Percentiles rank a stretch among this genome's conserved stretches.
phyloP scores from a whole-genome alignment of 2,797 vertebrate species.

The Lepus townsendii region DNA sequence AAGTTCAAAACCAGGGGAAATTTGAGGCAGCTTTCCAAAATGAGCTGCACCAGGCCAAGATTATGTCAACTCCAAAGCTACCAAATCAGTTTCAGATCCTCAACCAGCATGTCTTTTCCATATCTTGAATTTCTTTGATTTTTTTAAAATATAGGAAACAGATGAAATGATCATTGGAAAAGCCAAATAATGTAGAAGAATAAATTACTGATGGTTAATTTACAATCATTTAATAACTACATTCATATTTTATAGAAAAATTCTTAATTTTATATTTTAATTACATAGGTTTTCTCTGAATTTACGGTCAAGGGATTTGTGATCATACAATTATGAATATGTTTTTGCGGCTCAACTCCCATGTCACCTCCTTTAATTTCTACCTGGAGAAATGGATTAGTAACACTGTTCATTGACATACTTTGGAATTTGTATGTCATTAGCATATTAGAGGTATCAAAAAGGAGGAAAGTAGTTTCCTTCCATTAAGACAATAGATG shows the following conservation, averaged over 20 bases:
- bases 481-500: constrained; percentile 15
- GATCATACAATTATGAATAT: background rate
- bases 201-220: constrained; percentile 61
- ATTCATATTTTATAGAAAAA: background rate
- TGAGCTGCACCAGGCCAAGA: constrained; percentile 76
- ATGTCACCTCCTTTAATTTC: constrained; percentile 41
- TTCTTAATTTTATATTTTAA: background rate
- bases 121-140: constrained; percentile 84
- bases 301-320: constrained; percentile 8
- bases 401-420: background rate
- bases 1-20: constrained; percentile 80
- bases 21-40: constrained; percentile 79
- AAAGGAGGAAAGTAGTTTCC: background rate
- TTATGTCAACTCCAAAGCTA: constrained; percentile 77
- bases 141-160: constrained; percentile 83
- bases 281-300: constrained; percentile 15
- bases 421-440: constrained; percentile 47
- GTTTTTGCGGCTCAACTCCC: constrained; percentile 49
- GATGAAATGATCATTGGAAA: constrained; percentile 82
- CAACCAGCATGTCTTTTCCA: constrained; percentile 76
- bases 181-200: constrained; percentile 69
- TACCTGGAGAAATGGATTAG: constrained; percentile 24
- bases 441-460: background rate
- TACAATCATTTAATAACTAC: constrained; percentile 64
- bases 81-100: constrained; percentile 82